A percentile compares a stretch with the other conserved stretches of the same genome.
phyloP scores from a whole-genome alignment of 1,140 invertebrate genomes.

The Lepidurus packardi region DNA sequence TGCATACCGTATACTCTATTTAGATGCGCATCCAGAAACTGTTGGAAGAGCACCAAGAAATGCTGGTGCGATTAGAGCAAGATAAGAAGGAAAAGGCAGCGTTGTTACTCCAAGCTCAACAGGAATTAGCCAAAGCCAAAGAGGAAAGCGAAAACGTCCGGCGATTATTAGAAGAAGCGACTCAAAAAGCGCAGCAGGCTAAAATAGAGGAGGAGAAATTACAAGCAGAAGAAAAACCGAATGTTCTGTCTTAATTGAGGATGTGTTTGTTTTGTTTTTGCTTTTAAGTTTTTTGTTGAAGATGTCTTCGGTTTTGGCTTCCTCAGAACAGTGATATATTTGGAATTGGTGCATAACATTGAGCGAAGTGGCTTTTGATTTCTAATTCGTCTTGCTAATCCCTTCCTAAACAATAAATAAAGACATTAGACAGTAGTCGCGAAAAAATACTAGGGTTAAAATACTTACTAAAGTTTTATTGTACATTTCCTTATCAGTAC shows the following conservation, averaged over 20 bases:
- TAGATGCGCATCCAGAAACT: constrained; percentile 1
- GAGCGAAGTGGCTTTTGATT: background rate
- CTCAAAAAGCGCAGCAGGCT: background rate
- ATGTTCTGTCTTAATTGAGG: too few relatives aligned
- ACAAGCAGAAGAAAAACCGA: background rate
- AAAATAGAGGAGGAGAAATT: background rate
- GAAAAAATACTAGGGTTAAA: too few relatives aligned
- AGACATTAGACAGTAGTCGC: too few relatives aligned
- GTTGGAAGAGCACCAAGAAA: constrained; percentile 4
- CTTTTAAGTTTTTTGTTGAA: too few relatives aligned
- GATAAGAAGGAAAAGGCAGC: background rate
- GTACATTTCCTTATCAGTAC: too few relatives aligned
- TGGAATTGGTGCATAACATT: background rate
- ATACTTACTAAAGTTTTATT: too few relatives aligned
- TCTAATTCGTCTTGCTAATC: background rate
- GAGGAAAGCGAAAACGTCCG: background rate
- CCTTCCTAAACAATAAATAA: too few relatives aligned
- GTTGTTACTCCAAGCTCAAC: background rate
- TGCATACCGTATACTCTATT: background rate
- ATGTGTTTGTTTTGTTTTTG: too few relatives aligned
- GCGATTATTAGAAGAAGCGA: background rate
- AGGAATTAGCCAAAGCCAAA: background rate
- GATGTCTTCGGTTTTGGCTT: background rate
- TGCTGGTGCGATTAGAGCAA: background rate
- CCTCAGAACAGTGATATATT: background rate